Conservation (phyloP, 1,140 invertebrate genomes). For the Nasonia longicornis region DNA sequence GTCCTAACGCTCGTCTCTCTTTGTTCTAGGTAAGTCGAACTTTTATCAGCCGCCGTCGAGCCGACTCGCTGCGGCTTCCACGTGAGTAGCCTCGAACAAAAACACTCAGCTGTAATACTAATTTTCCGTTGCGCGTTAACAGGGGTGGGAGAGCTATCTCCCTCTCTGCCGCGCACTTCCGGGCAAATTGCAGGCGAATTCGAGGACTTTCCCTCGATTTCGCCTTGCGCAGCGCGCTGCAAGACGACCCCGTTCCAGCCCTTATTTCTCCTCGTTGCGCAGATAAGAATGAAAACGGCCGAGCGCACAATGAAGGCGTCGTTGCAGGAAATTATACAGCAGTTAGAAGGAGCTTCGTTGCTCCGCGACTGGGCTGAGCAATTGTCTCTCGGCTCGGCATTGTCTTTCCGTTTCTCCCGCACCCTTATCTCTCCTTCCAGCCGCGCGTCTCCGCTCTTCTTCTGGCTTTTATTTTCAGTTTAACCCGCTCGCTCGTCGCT, state of each 20-base stretch:
- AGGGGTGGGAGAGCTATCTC: slow-evolving; percentile 3
- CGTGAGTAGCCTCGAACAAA: slow-evolving; percentile 35
- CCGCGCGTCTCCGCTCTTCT: slow-evolving; percentile 4
- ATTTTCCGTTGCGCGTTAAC: slow-evolving; percentile 5
- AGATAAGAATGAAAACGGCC: slow-evolving; percentile 67
- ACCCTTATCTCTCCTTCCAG: slow-evolving; percentile 37
- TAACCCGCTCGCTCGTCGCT: slow-evolving; percentile 15
- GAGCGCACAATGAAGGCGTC: slow-evolving; percentile 69
- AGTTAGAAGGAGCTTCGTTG: slow-evolving; percentile 64
- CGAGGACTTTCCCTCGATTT: slow-evolving; percentile 26
- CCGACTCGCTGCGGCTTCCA: neutral
- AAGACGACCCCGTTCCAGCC: slow-evolving; percentile 10
- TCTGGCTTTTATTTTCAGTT: slow-evolving; percentile 41
- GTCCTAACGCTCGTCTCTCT: slow-evolving; percentile 25
- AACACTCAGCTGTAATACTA: slow-evolving; percentile 12
- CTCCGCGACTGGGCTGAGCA: slow-evolving; percentile 58
- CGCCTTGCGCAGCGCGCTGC: neutral
- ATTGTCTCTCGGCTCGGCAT: slow-evolving; percentile 68
- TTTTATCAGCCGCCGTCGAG: neutral
- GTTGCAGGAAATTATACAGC: slow-evolving; percentile 72
- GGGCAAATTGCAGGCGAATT: slow-evolving; percentile 38
- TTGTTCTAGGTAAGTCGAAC: slow-evolving; percentile 43
- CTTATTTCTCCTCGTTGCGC: slow-evolving; percentile 37
- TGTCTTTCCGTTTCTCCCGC: slow-evolving; percentile 48
- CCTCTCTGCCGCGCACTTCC: neutral